Percentiles rank a stretch among this genome's conserved stretches.
phyloP scores from a whole-genome alignment of 2,888 invertebrate species.

The Plebejus argus region DNA sequence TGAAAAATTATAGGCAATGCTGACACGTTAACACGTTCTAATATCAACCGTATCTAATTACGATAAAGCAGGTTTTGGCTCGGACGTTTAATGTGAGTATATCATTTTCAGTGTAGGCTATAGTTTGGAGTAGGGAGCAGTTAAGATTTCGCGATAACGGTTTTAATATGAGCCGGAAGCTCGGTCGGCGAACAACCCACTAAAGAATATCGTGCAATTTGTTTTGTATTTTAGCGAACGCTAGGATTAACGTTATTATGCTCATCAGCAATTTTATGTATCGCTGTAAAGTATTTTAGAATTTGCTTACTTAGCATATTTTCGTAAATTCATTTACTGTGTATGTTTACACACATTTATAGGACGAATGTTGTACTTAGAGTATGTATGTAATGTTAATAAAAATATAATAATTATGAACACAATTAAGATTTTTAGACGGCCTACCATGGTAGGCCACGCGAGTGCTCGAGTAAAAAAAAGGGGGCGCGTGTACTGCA shows the following conservation, averaged over 20 bases:
- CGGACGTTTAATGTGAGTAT: conserved; percentile 57
- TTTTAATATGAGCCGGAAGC: conserved; percentile 79
- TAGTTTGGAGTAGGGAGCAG: conserved; percentile 76
- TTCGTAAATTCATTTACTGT: not conserved
- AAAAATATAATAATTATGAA: too few species aligned
- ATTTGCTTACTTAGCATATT: not conserved
- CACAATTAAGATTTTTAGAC: too few species aligned
- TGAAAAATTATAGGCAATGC: conserved; percentile 66
- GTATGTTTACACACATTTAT: not conserved
- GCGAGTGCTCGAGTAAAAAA: too few species aligned
- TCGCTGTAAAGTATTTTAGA: not conserved
- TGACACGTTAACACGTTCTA: conserved; percentile 37
- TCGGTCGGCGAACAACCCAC: conserved; percentile 56
- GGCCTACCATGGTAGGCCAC: too few species aligned
- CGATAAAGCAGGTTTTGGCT: conserved; percentile 54
- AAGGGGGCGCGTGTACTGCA: too few species aligned
- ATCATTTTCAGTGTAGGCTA: conserved; percentile 71
- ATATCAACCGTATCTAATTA: conserved; percentile 47
- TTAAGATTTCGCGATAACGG: conserved; percentile 76
- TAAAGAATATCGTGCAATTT: conserved; percentile 68
- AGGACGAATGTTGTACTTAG: too few species aligned
- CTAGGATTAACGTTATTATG: conserved; percentile 1
- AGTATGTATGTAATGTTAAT: too few species aligned
- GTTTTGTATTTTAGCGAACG: conserved; percentile 53
- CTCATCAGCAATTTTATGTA: not conserved